Evolutionary conservation across 64 coral and sea anemone genomes (phyloP), one percentile per base, ranked within the genome.

Genomic region (Orbicella faveolata): DNA sequence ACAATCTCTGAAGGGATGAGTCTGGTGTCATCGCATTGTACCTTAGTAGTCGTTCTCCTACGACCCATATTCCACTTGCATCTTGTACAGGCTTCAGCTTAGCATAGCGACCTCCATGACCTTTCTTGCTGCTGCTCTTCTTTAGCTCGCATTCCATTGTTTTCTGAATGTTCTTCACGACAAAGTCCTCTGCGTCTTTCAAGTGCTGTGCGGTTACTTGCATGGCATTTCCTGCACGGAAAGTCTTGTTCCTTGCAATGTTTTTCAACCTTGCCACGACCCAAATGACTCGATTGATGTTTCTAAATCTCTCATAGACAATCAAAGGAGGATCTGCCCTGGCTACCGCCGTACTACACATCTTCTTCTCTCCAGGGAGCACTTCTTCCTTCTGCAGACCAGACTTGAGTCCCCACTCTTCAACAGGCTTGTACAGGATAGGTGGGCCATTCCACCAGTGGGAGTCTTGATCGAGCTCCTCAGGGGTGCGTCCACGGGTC

Each of bases 331-430:
- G n/a, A 80, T 68, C 34, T 25, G 41, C 77, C 23, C 11, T 68
- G 35, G 77, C 57, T 48, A 34, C 34, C 2, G 44, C 53, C 63
- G 88, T 26, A 19, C 61, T 76, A 15, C 78, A 80, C 13, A 88
- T n/a, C n/a, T n/a, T 35, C 68, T 87, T 95, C 41, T 91, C 93
- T 63, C 93, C 84, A 36, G 89, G 93, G 62, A 95, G 84, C n/a
- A 26, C 9, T 73, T 65, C 89, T 76, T 94, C 53, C 0, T 55
- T 87, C 66, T 94, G 93, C 3, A 81, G 39, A 21, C 89, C 84
- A 79, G 74, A 94, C 69, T 90, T 94, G 2, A 94, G 77, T 73
- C 67, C 83, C 83, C 93, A 94, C 39, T 87, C 53, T 87, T 90
- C 75, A 48, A 90, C 23, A 10, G 93, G 89, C 44, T 88, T 26